phyloP scores from a whole-genome alignment of 2,113 vertebrate species.

The Urocitellus parryii region DNA sequence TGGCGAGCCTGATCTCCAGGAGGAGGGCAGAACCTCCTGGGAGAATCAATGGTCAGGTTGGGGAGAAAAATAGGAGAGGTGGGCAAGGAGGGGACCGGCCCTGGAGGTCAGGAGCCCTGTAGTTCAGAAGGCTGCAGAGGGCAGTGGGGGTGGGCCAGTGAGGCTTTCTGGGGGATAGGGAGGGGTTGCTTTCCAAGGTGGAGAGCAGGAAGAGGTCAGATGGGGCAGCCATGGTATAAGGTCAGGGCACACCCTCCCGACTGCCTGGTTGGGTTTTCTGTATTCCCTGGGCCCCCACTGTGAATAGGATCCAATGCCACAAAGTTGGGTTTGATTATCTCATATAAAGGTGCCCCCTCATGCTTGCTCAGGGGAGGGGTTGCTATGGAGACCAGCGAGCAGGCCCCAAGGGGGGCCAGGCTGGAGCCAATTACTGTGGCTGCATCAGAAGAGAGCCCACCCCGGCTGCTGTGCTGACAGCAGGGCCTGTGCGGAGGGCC shows the following conservation, averaged over 20 bases:
- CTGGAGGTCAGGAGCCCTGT: not conserved
- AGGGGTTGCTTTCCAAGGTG: not conserved
- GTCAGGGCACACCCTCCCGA: not conserved
- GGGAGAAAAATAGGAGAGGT: not conserved
- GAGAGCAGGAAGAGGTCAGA: not conserved
- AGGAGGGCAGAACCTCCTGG: not conserved
- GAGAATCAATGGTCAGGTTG: not conserved
- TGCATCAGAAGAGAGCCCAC: too few species aligned
- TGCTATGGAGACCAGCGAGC: conserved; percentile 80
- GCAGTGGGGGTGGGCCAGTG: too few species aligned
- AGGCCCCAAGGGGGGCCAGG: conserved; percentile 71
- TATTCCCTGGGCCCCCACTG: not conserved
- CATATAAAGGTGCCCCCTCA: conserved; percentile 71
- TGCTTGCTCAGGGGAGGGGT: conserved; percentile 72
- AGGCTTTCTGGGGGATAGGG: not conserved
- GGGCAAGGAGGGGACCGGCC: not conserved
- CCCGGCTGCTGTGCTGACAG: too few species aligned
- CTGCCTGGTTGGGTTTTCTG: not conserved
- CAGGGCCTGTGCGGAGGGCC: too few species aligned
- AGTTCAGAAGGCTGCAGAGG: not conserved
- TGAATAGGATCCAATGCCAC: not conserved
- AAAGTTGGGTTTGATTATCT: conserved; percentile 77
- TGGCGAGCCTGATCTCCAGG: not conserved
- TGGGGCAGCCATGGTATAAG: not conserved
- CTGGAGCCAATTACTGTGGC: conserved; percentile 72